Evolutionary conservation across 2,113 vertebrate genomes (phyloP).

Genomic region (Halcyon senegalensis): DNA sequence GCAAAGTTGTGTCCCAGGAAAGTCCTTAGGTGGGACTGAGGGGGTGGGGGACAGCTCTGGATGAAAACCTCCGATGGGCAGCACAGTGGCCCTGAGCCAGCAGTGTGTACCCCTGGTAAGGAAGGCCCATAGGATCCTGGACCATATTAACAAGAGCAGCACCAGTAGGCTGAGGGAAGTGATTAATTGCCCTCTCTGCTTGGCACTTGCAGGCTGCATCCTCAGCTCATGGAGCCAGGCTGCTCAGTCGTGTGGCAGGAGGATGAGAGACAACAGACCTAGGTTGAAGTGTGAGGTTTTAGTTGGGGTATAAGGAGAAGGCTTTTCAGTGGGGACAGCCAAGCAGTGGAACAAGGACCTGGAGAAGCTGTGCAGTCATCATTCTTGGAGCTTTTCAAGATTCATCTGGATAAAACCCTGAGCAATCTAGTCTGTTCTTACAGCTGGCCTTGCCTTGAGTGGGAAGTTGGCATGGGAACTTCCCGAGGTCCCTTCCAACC

Average conservation of each 20-base stretch:
- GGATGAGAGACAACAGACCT: background rate
- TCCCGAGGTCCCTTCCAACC: background rate
- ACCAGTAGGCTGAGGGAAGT: background rate
- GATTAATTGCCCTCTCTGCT: background rate
- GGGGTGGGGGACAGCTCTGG: background rate
- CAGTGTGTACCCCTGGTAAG: too few species aligned
- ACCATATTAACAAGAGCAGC: background rate
- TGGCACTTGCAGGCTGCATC: accelerated
- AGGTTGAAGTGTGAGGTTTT: background rate
- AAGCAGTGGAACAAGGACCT: background rate
- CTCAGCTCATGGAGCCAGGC: background rate
- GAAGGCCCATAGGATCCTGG: background rate
- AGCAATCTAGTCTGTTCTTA: background rate
- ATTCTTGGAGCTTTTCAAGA: background rate
- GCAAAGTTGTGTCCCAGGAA: background rate
- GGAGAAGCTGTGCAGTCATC: background rate
- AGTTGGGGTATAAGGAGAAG: background rate
- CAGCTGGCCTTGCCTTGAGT: background rate
- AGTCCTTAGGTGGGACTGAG: background rate
- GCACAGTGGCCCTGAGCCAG: background rate
- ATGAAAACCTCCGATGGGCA: background rate
- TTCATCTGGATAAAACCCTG: background rate
- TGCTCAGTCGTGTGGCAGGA: background rate
- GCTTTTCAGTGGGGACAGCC: background rate
- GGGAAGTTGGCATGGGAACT: background rate